Percentiles rank a stretch among this genome's conserved stretches.
phyloP scores from a whole-genome alignment of 64 coral and sea anemone species.

The Astreopora myriophthalma region DNA sequence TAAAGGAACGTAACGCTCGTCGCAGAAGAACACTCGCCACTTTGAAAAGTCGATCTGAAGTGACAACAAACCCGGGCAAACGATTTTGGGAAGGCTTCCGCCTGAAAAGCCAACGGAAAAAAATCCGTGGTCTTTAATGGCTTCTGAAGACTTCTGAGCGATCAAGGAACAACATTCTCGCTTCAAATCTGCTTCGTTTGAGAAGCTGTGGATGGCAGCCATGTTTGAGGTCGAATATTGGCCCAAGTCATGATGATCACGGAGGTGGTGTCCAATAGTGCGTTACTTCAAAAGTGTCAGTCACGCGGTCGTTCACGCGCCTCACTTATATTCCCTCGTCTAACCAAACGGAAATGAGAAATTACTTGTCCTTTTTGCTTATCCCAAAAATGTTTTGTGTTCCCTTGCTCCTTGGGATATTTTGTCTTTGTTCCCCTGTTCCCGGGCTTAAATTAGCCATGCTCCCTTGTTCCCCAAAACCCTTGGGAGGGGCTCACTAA shows the following conservation, averaged over 20 bases:
- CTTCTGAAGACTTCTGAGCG: slow-evolving; percentile 75
- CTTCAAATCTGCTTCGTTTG: slow-evolving; percentile 66
- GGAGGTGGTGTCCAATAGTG: too few species aligned
- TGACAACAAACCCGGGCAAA: slow-evolving; percentile 73
- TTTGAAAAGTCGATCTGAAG: slow-evolving; percentile 86
- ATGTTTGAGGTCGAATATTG: slow-evolving; percentile 32
- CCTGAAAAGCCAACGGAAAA: slow-evolving; percentile 96
- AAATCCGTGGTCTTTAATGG: slow-evolving; percentile 79
- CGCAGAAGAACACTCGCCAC: slow-evolving; percentile 93
- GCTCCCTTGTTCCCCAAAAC: too few species aligned
- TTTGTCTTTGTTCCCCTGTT: too few species aligned
- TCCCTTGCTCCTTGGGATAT: too few species aligned
- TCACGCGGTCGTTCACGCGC: neutral
- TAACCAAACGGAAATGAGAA: too few species aligned
- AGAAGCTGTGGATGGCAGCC: slow-evolving; percentile 63
- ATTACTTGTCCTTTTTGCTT: too few species aligned
- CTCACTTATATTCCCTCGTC: too few species aligned
- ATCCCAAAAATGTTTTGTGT: too few species aligned
- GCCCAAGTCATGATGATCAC: neutral
- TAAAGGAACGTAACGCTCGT: slow-evolving; percentile 86
- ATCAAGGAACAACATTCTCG: slow-evolving; percentile 78
- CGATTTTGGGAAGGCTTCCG: slow-evolving; percentile 92
- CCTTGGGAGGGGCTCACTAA: too few species aligned
- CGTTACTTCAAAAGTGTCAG: neutral
- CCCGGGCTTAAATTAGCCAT: too few species aligned